Percentiles rank a stretch among this genome's conserved stretches.
Conservation (phyloP, 2,888 invertebrate genomes). For the Stegophylla sp. region DNA sequence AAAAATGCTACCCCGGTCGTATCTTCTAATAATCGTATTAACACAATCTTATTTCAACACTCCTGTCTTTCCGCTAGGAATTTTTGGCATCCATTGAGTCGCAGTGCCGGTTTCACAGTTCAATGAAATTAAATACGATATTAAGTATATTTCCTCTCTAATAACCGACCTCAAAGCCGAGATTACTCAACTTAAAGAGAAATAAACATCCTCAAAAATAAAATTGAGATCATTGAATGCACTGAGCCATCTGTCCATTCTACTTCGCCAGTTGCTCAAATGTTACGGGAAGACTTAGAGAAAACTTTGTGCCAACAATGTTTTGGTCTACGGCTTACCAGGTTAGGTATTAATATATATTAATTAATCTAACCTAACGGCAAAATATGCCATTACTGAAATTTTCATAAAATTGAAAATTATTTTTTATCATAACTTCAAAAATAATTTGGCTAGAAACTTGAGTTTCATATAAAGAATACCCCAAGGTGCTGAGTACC, state of each 20-base stretch:
- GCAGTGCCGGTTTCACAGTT: neutral
- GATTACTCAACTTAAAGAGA: neutral
- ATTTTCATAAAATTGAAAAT: too few species aligned
- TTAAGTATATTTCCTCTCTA: neutral
- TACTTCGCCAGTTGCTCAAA: neutral
- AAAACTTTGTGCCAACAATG: neutral
- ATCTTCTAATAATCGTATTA: neutral
- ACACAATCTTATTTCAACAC: neutral
- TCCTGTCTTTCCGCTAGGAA: neutral
- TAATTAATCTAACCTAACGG: too few species aligned
- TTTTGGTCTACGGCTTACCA: neutral
- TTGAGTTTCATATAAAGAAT: too few species aligned
- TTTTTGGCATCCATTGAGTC: neutral
- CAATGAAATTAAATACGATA: neutral
- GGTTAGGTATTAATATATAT: too few species aligned
- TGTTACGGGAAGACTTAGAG: neutral
- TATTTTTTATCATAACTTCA: too few species aligned
- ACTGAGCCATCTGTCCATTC: neutral
- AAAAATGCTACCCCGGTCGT: too few species aligned
- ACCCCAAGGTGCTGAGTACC: too few species aligned
- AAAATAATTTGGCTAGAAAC: too few species aligned
- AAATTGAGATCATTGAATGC: neutral
- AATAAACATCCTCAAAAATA: neutral
- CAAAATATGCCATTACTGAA: too few species aligned
- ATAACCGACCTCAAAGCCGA: neutral